Evolutionary conservation across 2,797 vertebrate species (phyloP).

Genomic region (Bradypodion ventrale): DNA sequence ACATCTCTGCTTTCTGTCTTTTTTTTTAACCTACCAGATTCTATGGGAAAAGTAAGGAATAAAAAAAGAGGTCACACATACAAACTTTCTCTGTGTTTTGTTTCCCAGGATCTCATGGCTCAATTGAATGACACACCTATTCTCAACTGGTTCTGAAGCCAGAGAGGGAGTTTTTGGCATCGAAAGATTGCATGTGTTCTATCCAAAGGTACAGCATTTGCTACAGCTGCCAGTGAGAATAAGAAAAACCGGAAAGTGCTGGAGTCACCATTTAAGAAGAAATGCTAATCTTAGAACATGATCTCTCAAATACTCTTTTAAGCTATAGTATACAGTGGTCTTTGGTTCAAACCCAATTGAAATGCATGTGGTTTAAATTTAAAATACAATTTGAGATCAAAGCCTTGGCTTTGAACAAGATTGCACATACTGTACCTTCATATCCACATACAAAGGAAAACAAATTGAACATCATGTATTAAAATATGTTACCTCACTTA

Average conservation of each 20-base stretch:
- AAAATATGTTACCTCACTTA: neutral
- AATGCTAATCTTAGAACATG: neutral
- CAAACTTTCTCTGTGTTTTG: neutral
- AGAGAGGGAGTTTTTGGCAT: neutral
- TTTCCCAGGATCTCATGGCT: slow-evolving; percentile 6
- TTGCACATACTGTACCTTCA: neutral
- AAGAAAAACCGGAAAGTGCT: slow-evolving; percentile 5
- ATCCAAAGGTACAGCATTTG: neutral
- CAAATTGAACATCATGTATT: no score
- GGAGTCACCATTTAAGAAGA: slow-evolving; percentile 9
- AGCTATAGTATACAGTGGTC: neutral
- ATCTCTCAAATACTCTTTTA: neutral
- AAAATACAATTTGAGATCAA: neutral
- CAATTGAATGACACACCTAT: slow-evolving; percentile 10
- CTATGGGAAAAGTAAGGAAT: fast-evolving
- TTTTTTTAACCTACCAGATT: neutral
- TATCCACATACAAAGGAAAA: neutral
- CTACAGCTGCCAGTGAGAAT: neutral
- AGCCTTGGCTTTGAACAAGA: neutral
- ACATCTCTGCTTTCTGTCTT: neutral
- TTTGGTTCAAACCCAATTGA: neutral
- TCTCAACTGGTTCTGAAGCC: slow-evolving; percentile 3
- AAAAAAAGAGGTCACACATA: neutral
- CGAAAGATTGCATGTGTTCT: fast-evolving
- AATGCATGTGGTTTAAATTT: neutral